Evolutionary conservation across 2,113 vertebrate genomes (phyloP).

Genomic region (Phocoena phocoena): DNA sequence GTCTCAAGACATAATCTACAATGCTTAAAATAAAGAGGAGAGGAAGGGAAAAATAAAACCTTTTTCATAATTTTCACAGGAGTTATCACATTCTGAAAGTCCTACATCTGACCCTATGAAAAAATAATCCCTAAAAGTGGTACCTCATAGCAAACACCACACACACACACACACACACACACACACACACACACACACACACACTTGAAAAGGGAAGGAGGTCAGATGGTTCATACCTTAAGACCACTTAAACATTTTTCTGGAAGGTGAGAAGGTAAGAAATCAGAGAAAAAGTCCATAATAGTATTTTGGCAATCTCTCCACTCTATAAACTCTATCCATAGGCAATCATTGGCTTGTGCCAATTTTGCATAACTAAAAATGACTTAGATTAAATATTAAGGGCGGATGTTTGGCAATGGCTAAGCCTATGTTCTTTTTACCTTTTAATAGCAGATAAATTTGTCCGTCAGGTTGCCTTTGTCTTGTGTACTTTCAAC

Average conservation of each 20-base stretch:
- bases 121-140: slow-evolving; percentile 58
- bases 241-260: slow-evolving; percentile 70
- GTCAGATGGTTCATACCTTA: slow-evolving; percentile 70
- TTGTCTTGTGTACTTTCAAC: slow-evolving; percentile 56
- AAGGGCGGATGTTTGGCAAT: slow-evolving; percentile 66
- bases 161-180: background rate
- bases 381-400: slow-evolving; percentile 65
- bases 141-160: slow-evolving; percentile 33
- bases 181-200: background rate
- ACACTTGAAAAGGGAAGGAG: slow-evolving; percentile 27
- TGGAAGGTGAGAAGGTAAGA: slow-evolving; percentile 79
- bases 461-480: slow-evolving; percentile 44
- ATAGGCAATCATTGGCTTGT: slow-evolving; percentile 54
- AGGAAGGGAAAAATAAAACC: background rate
- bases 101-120: slow-evolving; percentile 61
- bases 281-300: slow-evolving; percentile 72
- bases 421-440: slow-evolving; percentile 50
- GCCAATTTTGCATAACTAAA: slow-evolving; percentile 77
- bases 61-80: slow-evolving; percentile 28
- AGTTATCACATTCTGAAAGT: slow-evolving; percentile 21
- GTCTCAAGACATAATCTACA: background rate
- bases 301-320: slow-evolving; percentile 74
- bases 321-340: slow-evolving; percentile 65
- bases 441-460: slow-evolving; percentile 51
- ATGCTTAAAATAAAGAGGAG: slow-evolving; percentile 25